These are phyloP conservation scores for Apistogramma diplotaenia DNA, from an alignment of 2,113 vertebrate species.

Conservation along the genomic window DNA sequence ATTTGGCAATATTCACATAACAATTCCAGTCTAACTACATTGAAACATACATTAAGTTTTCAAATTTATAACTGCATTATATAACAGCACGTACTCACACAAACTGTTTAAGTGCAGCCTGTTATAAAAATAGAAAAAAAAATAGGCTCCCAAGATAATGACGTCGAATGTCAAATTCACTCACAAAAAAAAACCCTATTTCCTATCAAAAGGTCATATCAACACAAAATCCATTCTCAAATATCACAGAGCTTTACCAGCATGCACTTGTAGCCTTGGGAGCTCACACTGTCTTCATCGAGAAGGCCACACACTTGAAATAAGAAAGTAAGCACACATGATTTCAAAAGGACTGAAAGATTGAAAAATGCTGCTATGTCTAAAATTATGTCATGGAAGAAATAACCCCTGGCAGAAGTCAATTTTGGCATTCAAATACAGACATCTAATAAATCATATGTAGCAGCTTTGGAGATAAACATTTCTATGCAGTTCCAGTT, in stretches of 20 bases:
- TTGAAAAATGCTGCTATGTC: not conserved
- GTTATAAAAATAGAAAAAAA: not conserved
- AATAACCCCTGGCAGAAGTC: not conserved
- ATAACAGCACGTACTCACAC: not conserved
- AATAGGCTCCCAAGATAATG: not conserved
- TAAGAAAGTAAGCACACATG: conserved; percentile 7
- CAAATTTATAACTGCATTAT: not conserved
- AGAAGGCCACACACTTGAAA: conserved; percentile 18
- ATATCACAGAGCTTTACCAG: conserved; percentile 40
- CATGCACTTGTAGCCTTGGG: not conserved
- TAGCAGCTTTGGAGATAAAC: not conserved
- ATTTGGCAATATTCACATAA: not conserved
- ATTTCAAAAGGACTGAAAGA: conserved; percentile 1
- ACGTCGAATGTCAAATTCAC: conserved; percentile 56
- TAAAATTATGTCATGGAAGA: not conserved
- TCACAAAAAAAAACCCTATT: conserved; percentile 40
- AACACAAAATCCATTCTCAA: conserved; percentile 44
- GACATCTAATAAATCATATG: conserved; percentile 29
- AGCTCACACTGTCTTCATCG: not conserved
- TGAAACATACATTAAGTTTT: not conserved
- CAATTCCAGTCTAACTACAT: not conserved
- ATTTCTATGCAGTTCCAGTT: not conserved
- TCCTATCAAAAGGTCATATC: conserved; percentile 59
- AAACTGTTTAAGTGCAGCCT: not conserved
- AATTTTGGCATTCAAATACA: conserved; percentile 3